Evolutionary conservation across 2,113 vertebrate species (phyloP).

Genomic region (Rana temporaria): DNA sequence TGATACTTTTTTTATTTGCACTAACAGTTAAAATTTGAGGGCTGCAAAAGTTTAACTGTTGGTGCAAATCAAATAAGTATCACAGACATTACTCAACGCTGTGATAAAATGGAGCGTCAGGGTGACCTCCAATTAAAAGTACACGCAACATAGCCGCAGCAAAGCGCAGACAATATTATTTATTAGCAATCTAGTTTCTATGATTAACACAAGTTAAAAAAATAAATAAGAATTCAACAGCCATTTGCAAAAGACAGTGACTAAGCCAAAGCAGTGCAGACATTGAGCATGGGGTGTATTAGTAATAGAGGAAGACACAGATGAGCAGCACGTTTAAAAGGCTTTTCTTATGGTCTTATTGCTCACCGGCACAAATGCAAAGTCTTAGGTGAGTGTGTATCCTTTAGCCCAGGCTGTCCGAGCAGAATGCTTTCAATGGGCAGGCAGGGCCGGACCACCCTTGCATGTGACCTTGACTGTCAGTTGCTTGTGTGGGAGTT

Average conservation of each 20-base stretch:
- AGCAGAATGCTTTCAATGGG: conserved; percentile 45
- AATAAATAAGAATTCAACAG: neutral
- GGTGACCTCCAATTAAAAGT: neutral
- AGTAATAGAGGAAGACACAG: conserved; percentile 10
- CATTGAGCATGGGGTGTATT: conserved; percentile 14
- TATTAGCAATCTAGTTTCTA: neutral
- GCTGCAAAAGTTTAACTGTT: too few relatives aligned
- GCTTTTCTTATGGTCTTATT: conserved; percentile 17
- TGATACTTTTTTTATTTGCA: too few relatives aligned
- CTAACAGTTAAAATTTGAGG: too few relatives aligned
- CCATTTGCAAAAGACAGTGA: neutral
- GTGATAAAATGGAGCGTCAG: neutral
- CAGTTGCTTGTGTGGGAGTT: conserved; percentile 44
- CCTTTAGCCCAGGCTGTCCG: conserved; percentile 44
- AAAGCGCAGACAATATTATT: neutral
- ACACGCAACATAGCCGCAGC: neutral
- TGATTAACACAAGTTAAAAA: neutral
- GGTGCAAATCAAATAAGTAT: too few relatives aligned
- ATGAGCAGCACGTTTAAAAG: neutral
- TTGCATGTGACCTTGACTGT: conserved; percentile 52
- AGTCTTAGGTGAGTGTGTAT: conserved; percentile 37
- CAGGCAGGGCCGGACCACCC: conserved; percentile 44
- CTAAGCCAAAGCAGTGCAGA: neutral
- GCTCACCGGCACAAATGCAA: conserved; percentile 51
- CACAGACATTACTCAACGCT: neutral